Evolutionary conservation across 2,797 vertebrate genomes (phyloP).

Genomic region (Acridotheres tristis): DNA sequence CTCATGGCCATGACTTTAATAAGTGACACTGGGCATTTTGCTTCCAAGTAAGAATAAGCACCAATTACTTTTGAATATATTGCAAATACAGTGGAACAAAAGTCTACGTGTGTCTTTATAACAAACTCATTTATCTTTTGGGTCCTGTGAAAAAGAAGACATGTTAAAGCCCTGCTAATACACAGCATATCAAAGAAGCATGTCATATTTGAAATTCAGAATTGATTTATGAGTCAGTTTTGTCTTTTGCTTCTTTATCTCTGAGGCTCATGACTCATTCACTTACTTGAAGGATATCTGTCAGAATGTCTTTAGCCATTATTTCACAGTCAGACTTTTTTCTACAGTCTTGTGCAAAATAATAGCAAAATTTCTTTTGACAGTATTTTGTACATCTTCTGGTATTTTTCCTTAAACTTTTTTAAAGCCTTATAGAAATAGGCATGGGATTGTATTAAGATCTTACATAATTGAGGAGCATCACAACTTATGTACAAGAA

Average conservation of each 20-base stretch:
- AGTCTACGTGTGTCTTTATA: neutral
- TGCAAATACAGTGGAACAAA: neutral
- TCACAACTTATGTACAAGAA: neutral
- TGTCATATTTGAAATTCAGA: neutral
- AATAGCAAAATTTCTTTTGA: neutral
- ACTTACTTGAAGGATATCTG: neutral
- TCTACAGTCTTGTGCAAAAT: neutral
- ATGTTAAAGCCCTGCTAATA: neutral
- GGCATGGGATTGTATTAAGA: neutral
- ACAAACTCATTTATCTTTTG: neutral
- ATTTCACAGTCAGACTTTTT: neutral
- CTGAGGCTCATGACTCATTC: slow-evolving; percentile 10
- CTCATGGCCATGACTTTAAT: neutral
- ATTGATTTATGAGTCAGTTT: neutral
- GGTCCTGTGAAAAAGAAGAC: neutral
- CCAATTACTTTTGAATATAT: neutral
- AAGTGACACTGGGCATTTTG: neutral
- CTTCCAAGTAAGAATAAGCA: neutral
- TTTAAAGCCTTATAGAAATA: neutral
- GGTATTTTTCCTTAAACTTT: neutral
- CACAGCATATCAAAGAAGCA: neutral
- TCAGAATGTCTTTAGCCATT: neutral
- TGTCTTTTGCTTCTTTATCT: neutral
- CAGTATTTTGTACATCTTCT: neutral
- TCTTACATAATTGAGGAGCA: neutral